Conservation (phyloP, 1,140 invertebrate species). For the Laupala kohalensis region DNA sequence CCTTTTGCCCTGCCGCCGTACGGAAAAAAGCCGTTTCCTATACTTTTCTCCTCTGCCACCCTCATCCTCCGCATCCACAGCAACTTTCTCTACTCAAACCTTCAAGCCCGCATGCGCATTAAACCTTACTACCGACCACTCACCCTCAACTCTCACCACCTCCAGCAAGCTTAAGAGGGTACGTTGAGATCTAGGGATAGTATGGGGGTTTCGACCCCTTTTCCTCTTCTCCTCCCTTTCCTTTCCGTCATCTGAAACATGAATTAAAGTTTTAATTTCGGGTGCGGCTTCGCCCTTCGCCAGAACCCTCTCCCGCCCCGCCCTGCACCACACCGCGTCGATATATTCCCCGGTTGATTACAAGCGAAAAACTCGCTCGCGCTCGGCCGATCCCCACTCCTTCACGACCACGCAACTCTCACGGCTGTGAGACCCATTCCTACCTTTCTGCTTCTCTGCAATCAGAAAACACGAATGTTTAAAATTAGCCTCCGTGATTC, state of each 20-base stretch:
- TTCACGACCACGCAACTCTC: not conserved
- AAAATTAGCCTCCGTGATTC: not conserved
- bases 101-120: not conserved
- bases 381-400: too few species aligned
- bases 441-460: not conserved
- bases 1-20: too few species aligned
- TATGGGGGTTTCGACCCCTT: not conserved
- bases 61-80: not conserved
- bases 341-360: not conserved
- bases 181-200: too few species aligned
- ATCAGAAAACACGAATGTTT: not conserved
- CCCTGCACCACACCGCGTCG: not conserved
- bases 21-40: not conserved
- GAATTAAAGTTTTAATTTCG: slow-evolving; percentile 6
- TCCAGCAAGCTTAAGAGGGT: too few species aligned
- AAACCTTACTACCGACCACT: not conserved
- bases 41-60: not conserved
- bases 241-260: not conserved
- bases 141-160: too few species aligned
- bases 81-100: not conserved
- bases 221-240: not conserved
- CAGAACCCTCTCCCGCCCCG: not conserved
- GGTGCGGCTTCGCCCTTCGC: not conserved
- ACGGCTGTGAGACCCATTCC: not conserved
- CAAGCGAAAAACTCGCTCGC: not conserved